Conservation (phyloP, 2,888 invertebrate species). For the Helleia helle region DNA sequence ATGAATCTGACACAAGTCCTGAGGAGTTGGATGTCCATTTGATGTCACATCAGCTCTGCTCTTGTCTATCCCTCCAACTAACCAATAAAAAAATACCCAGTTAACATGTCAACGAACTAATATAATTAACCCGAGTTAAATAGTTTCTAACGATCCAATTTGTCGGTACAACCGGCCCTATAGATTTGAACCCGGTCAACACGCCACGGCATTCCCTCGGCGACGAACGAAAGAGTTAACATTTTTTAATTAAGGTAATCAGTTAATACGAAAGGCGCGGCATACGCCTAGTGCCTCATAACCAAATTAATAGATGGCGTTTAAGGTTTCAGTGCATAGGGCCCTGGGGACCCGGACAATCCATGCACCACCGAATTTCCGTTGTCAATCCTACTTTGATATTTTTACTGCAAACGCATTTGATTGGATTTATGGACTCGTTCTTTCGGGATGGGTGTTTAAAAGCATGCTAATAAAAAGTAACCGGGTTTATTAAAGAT, state of each 20-base stretch:
- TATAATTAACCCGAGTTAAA: too few relatives aligned
- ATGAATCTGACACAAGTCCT: too few relatives aligned
- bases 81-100: too few relatives aligned
- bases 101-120: too few relatives aligned
- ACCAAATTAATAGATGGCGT: slow-evolving; percentile 22
- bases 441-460: too few relatives aligned
- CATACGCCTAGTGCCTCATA: slow-evolving; percentile 26
- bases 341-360: slow-evolving; percentile 14
- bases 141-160: too few relatives aligned
- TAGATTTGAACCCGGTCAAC: slow-evolving; percentile 51
- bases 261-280: slow-evolving; percentile 57
- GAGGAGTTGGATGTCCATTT: too few relatives aligned
- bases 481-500: too few relatives aligned
- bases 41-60: too few relatives aligned
- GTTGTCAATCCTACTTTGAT: slow-evolving; percentile 3
- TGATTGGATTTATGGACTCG: not conserved
- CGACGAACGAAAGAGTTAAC: slow-evolving; percentile 60
- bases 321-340: slow-evolving; percentile 19
- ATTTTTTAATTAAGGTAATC: slow-evolving; percentile 68
- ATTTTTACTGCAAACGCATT: slow-evolving; percentile 1
- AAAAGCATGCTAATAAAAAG: too few relatives aligned
- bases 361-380: slow-evolving; percentile 5
- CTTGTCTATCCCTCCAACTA: too few relatives aligned
- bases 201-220: slow-evolving; percentile 44
- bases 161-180: slow-evolving; percentile 26